Evolutionary conservation across 2,888 invertebrate genomes (phyloP), one percentile per base, ranked within the genome.

Genomic region (Diarsia rubi): DNA sequence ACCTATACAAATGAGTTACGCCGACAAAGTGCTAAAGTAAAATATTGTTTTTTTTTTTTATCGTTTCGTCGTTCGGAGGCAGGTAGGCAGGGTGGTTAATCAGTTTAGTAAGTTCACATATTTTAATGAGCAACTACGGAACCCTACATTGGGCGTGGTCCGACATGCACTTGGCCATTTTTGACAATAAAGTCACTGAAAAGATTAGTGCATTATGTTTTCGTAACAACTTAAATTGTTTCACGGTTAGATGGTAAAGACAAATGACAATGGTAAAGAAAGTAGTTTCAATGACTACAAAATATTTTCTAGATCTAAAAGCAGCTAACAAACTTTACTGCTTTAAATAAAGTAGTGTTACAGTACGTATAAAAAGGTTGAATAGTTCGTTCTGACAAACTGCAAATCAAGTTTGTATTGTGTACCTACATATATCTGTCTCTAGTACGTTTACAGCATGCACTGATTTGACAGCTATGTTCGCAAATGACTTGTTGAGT

Each of bases 401-500:
- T 21, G 14, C 16, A 69, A 57, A 52, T 57, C 14, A 57, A 66
- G 49, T 66, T 60, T 66, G 74, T 65, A 31, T 52, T 31, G n/a
- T 27, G 37, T 52, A 52, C 19, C 24, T n/a, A 31, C 45, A 21
- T 52, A 70, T 42, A 57, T 0, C 19, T n/a, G n/a, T 42, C 37
- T 3, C 31, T 49, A 60, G 11, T 52, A 27, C 42, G 44, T 70
- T 70, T 52, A 59, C 31, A 59, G 37, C 19, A 63, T 37, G 59
- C 31, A 31, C 45, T 66, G 72, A 68, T 75, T 75, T 66, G 83
- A 81, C 75, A 73, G 60, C 63, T 67, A 66, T 49, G 31, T 74
- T 64, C 66, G 63, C 75, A 73, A 72, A 79, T 67, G 64, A 77
- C 79, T 77, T 78, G 78, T 80, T 80, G 79, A 78, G 75, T 82